Evolutionary conservation across 2,113 vertebrate species (phyloP), one percentile per base, ranked within the genome.

Genomic region (Nerophis lumbriciformis): DNA sequence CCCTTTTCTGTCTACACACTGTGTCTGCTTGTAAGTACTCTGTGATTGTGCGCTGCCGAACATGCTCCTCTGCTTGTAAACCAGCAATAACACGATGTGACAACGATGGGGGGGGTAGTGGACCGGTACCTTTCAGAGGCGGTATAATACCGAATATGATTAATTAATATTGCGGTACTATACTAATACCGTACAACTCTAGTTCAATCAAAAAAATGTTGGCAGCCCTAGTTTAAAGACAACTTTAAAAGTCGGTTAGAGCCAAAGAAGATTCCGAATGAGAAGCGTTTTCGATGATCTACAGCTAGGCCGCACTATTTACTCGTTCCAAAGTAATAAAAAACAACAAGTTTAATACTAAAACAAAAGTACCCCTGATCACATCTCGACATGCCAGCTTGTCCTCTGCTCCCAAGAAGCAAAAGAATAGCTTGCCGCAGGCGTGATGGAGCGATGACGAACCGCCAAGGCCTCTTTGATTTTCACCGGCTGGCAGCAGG

Each of bases 401-500:
- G 61, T 73, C 61, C 64, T 53, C 39, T 66, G 47, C 56, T 59
- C 53, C 57, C 28, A 1, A 59, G 28, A 48, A 61, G 19, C 44
- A 48, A 66, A 57, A 49, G 4, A 58, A 63, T 65, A 0, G 52
- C 50, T 59, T 53, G 52, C 51, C 15, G 5, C 14, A 8, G 39
- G 55, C 59, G 58, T 47, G 48, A 60, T 47, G 49, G 66, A 65
- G 56, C 9, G 5, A 64, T 63, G 66, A 65, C 37, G 71, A 72
- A 51, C 62, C 48, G 47, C 48, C 49, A 48, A 64, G 53, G 73
- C 58, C 45, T 54, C 50, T 6, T 63, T 61, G 63, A 65, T 53
- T 77, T 68, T 49, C 61, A 72, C 54, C 10, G 48, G 62, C 55
- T 49, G 58, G 64, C 69, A 69, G 28, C 19, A 47, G 68, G 61